Percentiles rank a stretch among this genome's conserved stretches.
phyloP scores from a whole-genome alignment of 2,113 vertebrate genomes.

The Python bivittatus region DNA sequence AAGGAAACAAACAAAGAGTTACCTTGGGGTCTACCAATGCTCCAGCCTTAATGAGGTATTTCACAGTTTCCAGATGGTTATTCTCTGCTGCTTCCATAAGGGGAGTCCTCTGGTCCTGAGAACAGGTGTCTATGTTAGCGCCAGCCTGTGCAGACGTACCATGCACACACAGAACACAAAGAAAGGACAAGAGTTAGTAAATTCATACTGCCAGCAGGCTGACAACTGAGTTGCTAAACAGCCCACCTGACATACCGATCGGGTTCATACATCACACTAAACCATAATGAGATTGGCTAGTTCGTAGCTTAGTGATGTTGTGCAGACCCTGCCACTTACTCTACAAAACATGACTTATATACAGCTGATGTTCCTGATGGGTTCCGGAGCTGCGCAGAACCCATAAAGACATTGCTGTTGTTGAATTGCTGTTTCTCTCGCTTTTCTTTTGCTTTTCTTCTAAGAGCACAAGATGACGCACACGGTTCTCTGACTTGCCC shows the following conservation, averaged over 20 bases:
- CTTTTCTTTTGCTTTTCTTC: background rate
- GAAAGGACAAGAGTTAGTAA: background rate
- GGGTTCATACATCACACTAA: background rate
- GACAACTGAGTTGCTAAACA: background rate
- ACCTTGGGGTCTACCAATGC: slow-evolving; percentile 90
- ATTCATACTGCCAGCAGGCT: background rate
- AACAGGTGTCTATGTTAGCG: slow-evolving; percentile 92
- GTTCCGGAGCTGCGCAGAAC: background rate
- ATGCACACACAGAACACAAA: slow-evolving; percentile 31
- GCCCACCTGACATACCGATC: background rate
- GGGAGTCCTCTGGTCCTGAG: slow-evolving; percentile 90
- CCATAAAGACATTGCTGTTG: background rate
- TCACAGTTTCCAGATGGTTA: slow-evolving; percentile 91
- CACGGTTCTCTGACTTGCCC: background rate
- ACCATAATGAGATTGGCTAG: background rate
- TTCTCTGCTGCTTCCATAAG: slow-evolving; percentile 95
- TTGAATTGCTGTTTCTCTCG: background rate
- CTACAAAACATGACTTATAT: background rate
- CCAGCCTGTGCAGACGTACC: slow-evolving; percentile 79
- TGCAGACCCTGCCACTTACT: background rate
- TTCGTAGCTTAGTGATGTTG: background rate
- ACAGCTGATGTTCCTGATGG: too few relatives aligned
- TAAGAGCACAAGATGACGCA: background rate
- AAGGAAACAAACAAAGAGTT: background rate
- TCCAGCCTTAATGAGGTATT: slow-evolving; percentile 94